phyloP scores from a whole-genome alignment of 2,888 invertebrate species.

The Pandemis cinnamomeana region DNA sequence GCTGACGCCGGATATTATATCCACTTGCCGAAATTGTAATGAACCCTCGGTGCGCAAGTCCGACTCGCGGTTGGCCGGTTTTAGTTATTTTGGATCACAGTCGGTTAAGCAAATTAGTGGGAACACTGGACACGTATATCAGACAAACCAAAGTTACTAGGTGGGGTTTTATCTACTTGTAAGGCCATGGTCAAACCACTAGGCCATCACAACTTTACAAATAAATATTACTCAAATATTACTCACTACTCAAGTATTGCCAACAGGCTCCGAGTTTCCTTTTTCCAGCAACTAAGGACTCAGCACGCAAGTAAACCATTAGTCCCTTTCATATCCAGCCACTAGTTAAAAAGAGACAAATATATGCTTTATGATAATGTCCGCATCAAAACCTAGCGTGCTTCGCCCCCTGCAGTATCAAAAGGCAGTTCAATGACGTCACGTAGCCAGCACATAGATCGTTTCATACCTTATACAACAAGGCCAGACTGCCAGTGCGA shows the following conservation, averaged over 20 bases:
- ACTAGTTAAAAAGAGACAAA: neutral
- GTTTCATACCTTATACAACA: constrained; percentile 4
- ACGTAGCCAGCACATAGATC: neutral
- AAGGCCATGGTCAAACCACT: too few species aligned
- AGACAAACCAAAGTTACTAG: too few species aligned
- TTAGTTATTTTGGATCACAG: too few species aligned
- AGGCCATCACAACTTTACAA: neutral
- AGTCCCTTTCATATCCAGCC: neutral
- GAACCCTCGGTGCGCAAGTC: too few species aligned
- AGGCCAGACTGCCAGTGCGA: constrained; percentile 20
- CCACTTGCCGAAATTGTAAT: too few species aligned
- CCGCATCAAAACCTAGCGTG: neutral
- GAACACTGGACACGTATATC: too few species aligned
- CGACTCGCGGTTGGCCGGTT: too few species aligned
- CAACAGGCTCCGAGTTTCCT: neutral
- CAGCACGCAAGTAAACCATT: neutral
- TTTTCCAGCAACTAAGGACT: neutral
- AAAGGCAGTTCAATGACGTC: constrained; percentile 3
- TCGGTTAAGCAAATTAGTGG: too few species aligned
- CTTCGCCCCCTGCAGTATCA: too few species aligned
- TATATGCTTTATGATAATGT: neutral
- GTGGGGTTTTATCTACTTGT: too few species aligned
- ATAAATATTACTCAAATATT: neutral
- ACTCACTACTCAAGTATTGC: neutral
- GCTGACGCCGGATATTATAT: too few species aligned